Percentiles rank a stretch among this genome's conserved stretches.
Conservation (phyloP, 2,888 invertebrate genomes). For the Spatulosminthurus flaviceps region DNA sequence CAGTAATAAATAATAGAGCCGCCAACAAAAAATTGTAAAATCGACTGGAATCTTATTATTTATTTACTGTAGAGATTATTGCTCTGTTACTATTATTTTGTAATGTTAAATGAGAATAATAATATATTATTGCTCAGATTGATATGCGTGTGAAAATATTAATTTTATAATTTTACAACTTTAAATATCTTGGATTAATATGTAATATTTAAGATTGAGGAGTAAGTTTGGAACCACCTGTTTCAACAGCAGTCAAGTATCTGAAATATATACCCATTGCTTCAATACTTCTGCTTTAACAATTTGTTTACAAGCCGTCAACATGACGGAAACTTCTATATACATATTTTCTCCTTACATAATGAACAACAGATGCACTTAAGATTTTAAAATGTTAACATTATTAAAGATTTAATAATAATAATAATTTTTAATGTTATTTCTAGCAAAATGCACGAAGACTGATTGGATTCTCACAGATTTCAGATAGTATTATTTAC, state of each 20-base stretch:
- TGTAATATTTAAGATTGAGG: conserved; percentile 13
- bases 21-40: neutral
- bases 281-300: neutral
- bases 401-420: neutral
- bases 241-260: conserved; percentile 21
- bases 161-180: neutral
- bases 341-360: neutral
- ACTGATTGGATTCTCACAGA: conserved; percentile 45
- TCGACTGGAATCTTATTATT: conserved; percentile 25
- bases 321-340: neutral
- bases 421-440: neutral
- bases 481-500: neutral
- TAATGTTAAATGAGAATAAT: conserved; percentile 37
- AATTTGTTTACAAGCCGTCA: neutral
- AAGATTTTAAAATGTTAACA: neutral
- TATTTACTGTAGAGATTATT: conserved; percentile 22
- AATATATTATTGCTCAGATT: conserved; percentile 36
- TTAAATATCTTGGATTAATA: conserved; percentile 5
- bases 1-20: neutral
- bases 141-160: conserved; percentile 26
- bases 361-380: conserved; percentile 14
- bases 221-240: conserved; percentile 25
- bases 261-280: conserved; percentile 10
- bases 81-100: conserved; percentile 29
- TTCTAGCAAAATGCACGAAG: conserved; percentile 25